phyloP scores from a whole-genome alignment of 2,797 vertebrate genomes.

The Tapirus indicus region DNA sequence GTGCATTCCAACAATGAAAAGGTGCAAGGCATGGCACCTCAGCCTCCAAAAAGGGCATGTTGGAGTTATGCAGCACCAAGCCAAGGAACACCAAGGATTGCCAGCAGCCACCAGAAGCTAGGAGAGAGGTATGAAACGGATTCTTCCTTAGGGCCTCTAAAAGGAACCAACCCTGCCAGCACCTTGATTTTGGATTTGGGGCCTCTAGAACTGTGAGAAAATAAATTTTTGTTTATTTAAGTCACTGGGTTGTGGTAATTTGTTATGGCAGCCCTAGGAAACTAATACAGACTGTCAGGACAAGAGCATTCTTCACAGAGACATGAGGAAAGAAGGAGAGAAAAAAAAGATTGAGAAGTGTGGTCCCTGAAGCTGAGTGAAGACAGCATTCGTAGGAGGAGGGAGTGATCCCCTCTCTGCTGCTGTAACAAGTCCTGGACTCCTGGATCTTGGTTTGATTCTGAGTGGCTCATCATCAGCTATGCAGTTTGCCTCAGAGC shows the following conservation, averaged over 20 bases:
- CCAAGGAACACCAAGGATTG: background rate
- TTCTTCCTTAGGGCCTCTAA: background rate
- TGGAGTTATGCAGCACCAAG: background rate
- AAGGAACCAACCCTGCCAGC: background rate
- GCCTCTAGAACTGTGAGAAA: background rate
- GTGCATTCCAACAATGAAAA: background rate
- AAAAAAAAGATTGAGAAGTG: background rate
- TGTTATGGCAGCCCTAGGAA: background rate
- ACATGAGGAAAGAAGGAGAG: background rate
- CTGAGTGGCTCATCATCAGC: background rate
- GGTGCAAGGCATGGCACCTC: background rate
- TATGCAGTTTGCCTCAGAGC: background rate
- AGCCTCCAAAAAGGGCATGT: background rate
- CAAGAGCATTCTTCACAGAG: background rate
- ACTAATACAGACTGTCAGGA: background rate
- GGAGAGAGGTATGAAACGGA: background rate
- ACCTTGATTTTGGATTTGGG: background rate
- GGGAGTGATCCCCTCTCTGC: background rate
- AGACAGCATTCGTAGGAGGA: background rate
- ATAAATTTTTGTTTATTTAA: slow-evolving; percentile 19
- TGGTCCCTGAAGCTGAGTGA: background rate
- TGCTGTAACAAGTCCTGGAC: background rate
- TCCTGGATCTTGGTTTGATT: background rate
- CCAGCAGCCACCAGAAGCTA: background rate
- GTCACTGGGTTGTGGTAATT: background rate